Base-by-base conservation (phyloP, 2,888 invertebrate species). In the Cybosia mesomella region DNA sequence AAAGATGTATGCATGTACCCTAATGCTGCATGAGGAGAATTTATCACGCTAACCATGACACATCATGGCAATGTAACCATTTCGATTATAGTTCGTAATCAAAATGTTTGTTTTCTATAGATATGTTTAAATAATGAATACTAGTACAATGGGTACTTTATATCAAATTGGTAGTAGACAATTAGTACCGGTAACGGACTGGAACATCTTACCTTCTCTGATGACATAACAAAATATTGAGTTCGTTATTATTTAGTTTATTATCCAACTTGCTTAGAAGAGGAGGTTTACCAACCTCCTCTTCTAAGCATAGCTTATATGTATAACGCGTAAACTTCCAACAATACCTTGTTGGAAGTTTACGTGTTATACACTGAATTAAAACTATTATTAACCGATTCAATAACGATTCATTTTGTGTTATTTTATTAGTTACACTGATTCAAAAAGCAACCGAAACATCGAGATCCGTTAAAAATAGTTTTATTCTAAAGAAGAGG, bases 171-270 rank as follows among this genome's bases (percentile, higher is more conserved):
- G 22, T 24, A 21, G 63, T 34, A 21, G 59, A 43, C 54, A 61
- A 65, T 67, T 62, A 54, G 36, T 22, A 54, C 28, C 28, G 58
- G 24, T 58, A 67, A 60, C 64, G 49, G 57, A 64, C 43, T 57
- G 60, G 43, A 70, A 67, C 70, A 55, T 32, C 11, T 68, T 60
- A 54, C 64, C 36, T 66, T 58, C 58, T 53, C 63, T 15, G 36
- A 70, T 67, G 63, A 64, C 49, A 66, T 66, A 66, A 70, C 63
- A 66, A 36, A 58, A 36, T 43, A 28, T 54, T 63, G 34, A 22
- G 15, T 32, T 15, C 34, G 34, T 21, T 11, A 43, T 9, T 62
- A 21, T 39, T 66, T 55, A 15, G 55, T 55, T 55, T 24, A 24
- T 15, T 24, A 15, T 21, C 11, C 28, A 24, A 55, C 24, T 43